Conservation (phyloP, 1,140 invertebrate genomes). For the Apocrypta bakeri region DNA sequence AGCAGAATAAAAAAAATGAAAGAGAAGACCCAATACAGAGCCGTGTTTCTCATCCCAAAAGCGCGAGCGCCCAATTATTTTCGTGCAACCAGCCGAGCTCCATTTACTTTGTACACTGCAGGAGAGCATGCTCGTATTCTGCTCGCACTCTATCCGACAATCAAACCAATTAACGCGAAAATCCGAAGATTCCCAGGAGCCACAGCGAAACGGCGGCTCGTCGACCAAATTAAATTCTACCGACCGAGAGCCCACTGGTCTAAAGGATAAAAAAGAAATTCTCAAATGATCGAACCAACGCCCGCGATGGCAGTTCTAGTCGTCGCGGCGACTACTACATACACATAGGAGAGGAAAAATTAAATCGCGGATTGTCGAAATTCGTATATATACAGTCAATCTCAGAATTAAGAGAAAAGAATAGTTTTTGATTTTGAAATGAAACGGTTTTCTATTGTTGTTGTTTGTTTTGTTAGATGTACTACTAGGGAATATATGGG, state of each 20-base stretch:
- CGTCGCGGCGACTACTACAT: too few relatives aligned
- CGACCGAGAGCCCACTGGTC: constrained; percentile 6
- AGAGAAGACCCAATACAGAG: not conserved
- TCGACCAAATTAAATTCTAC: constrained; percentile 38
- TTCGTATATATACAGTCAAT: too few relatives aligned
- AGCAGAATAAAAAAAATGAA: constrained; percentile 3
- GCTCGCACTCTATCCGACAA: not conserved
- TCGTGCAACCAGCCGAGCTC: constrained; percentile 15
- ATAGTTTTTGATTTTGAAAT: too few relatives aligned
- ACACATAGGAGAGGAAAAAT: too few relatives aligned
- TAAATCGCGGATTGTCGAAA: too few relatives aligned
- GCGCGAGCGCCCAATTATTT: constrained; percentile 28
- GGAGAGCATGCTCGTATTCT: not conserved
- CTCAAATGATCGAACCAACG: not conserved
- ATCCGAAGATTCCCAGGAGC: constrained; percentile 6
- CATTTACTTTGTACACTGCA: not conserved
- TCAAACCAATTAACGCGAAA: constrained; percentile 28
- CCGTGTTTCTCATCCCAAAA: too few relatives aligned
- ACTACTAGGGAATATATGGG: too few relatives aligned
- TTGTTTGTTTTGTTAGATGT: too few relatives aligned
- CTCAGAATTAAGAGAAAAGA: too few relatives aligned
- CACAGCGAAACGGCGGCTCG: not conserved
- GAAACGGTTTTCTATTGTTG: too few relatives aligned
- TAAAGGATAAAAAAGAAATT: constrained; percentile 30
- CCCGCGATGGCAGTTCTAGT: too few relatives aligned